Evolutionary conservation across 2,888 invertebrate species (phyloP).

Genomic region (Eupeodes luniger): DNA sequence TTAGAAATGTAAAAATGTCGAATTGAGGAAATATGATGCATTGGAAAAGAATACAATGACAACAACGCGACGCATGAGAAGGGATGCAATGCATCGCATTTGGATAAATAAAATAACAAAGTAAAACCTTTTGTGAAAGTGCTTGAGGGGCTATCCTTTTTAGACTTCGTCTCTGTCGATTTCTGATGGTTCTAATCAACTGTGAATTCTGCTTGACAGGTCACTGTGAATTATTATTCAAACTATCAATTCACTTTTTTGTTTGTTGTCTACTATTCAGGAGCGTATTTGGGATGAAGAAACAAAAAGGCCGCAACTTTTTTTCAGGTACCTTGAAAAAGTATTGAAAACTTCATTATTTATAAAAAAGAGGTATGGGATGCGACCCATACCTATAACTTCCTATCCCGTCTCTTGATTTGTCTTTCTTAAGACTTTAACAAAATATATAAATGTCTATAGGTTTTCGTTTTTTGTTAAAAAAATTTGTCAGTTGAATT

Average conservation of each 20-base stretch:
- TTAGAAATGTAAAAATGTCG: conserved; percentile 28
- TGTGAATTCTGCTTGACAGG: conserved; percentile 59
- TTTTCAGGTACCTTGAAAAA: too few relatives aligned
- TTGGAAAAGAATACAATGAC: conserved; percentile 5
- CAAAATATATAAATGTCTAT: too few relatives aligned
- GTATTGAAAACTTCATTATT: too few relatives aligned
- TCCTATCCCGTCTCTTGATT: too few relatives aligned
- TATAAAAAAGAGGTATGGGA: too few relatives aligned
- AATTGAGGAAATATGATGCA: conserved; percentile 37
- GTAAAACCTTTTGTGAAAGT: conserved; percentile 12
- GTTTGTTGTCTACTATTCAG: not conserved
- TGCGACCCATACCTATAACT: too few relatives aligned
- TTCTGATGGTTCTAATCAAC: conserved; percentile 44
- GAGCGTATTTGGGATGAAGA: not conserved
- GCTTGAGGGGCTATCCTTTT: conserved; percentile 16
- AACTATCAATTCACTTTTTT: conserved; percentile 31
- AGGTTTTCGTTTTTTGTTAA: too few relatives aligned
- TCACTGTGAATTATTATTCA: conserved; percentile 66
- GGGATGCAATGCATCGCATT: conserved; percentile 33
- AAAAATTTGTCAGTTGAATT: too few relatives aligned
- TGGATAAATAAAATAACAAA: conserved; percentile 55
- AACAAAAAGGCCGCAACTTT: not conserved
- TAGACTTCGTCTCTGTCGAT: not conserved
- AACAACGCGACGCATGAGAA: not conserved
- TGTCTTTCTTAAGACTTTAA: too few relatives aligned